Percentiles rank a stretch among this genome's conserved stretches.
phyloP scores from a whole-genome alignment of 2,797 vertebrate species.

The Microtus californicus region DNA sequence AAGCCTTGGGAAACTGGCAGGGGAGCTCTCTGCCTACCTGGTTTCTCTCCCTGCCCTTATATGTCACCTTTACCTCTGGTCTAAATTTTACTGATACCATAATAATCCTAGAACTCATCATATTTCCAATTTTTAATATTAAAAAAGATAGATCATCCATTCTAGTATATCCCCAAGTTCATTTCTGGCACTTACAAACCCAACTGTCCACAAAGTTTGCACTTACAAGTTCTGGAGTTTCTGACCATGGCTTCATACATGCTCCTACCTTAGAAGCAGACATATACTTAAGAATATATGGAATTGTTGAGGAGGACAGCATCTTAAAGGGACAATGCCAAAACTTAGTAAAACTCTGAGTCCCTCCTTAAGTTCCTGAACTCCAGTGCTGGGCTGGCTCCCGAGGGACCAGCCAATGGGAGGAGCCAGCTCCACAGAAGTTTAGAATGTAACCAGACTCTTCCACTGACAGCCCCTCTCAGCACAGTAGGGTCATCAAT shows the following conservation, averaged over 20 bases:
- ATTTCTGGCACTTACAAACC: neutral
- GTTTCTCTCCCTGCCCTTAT: neutral
- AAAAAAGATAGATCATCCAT: neutral
- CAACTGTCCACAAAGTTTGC: too few relatives aligned
- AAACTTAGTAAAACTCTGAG: neutral
- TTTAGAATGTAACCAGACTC: neutral
- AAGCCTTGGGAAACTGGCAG: neutral
- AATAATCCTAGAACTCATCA: neutral
- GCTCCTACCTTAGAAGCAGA: neutral
- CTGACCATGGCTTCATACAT: neutral
- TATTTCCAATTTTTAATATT: neutral
- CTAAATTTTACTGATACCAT: neutral
- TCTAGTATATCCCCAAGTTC: neutral
- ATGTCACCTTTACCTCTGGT: neutral
- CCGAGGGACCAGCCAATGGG: neutral
- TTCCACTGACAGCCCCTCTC: neutral
- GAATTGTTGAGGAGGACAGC: constrained; percentile 94
- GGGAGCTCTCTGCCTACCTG: neutral
- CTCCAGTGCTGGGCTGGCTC: neutral
- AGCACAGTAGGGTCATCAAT: neutral
- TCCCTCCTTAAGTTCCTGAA: neutral
- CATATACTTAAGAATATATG: neutral
- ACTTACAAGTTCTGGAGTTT: neutral
- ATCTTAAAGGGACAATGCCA: constrained; percentile 86
- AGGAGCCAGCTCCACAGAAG: neutral